These are phyloP conservation scores for Nerophis lumbriciformis DNA, from an alignment of 2,113 vertebrate species.

Conservation along the genomic window DNA sequence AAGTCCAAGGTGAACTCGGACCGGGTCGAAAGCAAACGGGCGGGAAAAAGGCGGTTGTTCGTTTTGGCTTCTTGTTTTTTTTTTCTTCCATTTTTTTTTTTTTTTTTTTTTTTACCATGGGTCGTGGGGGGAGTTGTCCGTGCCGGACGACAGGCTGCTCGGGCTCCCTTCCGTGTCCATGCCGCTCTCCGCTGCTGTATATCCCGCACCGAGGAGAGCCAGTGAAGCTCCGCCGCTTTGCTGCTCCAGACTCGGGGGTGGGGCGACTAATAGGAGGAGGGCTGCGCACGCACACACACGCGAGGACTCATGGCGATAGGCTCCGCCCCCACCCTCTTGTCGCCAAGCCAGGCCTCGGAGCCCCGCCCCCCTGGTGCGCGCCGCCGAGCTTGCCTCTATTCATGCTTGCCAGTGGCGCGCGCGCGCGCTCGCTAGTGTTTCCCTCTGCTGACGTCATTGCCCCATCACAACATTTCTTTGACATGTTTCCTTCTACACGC, in stretches of 20 bases:
- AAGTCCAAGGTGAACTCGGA: constrained; percentile 68
- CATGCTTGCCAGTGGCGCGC: constrained; percentile 42
- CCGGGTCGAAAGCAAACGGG: constrained; percentile 27
- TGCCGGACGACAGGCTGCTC: constrained; percentile 87
- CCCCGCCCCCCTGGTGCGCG: constrained; percentile 37
- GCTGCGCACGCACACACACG: constrained; percentile 24
- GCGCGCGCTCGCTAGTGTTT: constrained; percentile 49
- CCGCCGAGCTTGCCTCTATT: constrained; percentile 52
- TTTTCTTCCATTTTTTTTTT: constrained; percentile 33
- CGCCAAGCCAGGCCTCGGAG: constrained; percentile 42
- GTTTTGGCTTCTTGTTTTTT: too few relatives aligned
- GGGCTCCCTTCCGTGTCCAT: constrained; percentile 95
- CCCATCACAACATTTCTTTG: constrained; percentile 46
- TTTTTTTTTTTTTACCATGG: constrained; percentile 76
- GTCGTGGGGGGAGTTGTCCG: constrained; percentile 90
- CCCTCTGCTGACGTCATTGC: constrained; percentile 53
- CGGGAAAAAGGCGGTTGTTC: constrained; percentile 15
- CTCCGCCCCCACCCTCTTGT: constrained; percentile 58
- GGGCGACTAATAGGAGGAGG: constrained; percentile 53
- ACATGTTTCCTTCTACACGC: constrained; percentile 10
- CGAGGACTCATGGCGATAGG: constrained; percentile 7
- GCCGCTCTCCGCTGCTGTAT: constrained; percentile 76
- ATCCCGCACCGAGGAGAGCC: constrained; percentile 72
- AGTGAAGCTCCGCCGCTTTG: constrained; percentile 59
- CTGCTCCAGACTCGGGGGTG: constrained; percentile 65